These are phyloP conservation scores for Fulica atra DNA, from an alignment of 2,113 vertebrate genomes.

Conservation along the genomic window DNA sequence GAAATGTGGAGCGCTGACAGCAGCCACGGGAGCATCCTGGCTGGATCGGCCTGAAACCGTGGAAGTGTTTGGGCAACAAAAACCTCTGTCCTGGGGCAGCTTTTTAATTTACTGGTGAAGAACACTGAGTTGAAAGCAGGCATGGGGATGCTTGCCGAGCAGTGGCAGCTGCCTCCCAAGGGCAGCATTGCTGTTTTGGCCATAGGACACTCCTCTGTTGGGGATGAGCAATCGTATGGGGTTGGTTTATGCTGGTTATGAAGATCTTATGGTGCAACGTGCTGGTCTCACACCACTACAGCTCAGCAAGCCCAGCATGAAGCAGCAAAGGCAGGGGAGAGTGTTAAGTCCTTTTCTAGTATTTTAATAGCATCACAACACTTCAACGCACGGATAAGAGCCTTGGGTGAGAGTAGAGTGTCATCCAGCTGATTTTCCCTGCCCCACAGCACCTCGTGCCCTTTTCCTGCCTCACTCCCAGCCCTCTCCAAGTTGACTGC, in stretches of 20 bases:
- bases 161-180: background rate
- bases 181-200: accelerated
- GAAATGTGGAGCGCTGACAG: background rate
- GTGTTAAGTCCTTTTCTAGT: background rate
- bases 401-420: background rate
- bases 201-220: accelerated
- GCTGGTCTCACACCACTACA: background rate
- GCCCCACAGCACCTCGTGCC: background rate
- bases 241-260: accelerated
- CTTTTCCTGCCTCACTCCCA: background rate
- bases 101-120: background rate
- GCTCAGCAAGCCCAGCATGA: background rate
- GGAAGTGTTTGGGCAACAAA: background rate
- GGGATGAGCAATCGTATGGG: accelerated
- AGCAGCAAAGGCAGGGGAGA: background rate
- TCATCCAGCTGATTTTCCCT: background rate
- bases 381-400: background rate
- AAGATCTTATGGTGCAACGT: accelerated
- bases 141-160: accelerated
- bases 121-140: background rate
- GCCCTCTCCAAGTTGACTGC: background rate
- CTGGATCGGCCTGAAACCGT: accelerated
- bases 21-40: accelerated
- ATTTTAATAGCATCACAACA: background rate
- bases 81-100: background rate